phyloP scores from a whole-genome alignment of 1,140 invertebrate species.

The Paralvinella palmiformis region DNA sequence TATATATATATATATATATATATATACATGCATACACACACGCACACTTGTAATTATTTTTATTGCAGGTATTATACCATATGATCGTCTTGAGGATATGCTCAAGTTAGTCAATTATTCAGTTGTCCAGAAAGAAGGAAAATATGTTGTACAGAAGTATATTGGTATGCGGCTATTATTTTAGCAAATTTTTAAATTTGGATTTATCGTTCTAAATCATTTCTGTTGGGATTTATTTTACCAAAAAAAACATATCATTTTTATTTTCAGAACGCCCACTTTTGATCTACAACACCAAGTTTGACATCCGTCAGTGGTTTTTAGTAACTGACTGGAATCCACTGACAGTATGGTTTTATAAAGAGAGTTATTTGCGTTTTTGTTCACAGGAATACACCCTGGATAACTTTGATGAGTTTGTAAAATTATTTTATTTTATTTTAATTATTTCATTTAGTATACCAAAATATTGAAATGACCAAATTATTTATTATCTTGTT shows the following conservation, averaged over 20 bases:
- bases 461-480: no score
- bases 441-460: no score
- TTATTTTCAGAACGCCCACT: constrained; percentile 54
- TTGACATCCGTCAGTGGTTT: constrained; percentile 77
- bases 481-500: no score
- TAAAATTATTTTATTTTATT: no score
- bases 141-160: constrained; percentile 92
- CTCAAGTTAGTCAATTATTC: constrained; percentile 17
- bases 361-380: constrained; percentile 79
- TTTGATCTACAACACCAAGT: constrained; percentile 84
- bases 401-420: constrained; percentile 72
- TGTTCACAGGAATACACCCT: constrained; percentile 85
- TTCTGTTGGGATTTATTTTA: not conserved
- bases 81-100: constrained; percentile 24
- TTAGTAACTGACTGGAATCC: constrained; percentile 83
- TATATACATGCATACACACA: not conserved
- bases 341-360: constrained; percentile 87
- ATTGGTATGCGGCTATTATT: constrained; percentile 62
- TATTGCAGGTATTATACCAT: constrained; percentile 23
- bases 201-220: not conserved
- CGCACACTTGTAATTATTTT: no score
- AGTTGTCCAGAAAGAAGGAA: constrained; percentile 54
- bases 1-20: not conserved
- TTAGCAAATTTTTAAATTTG: not conserved
- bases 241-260: not conserved